Base-by-base conservation (phyloP, 2,113 vertebrate species). In the Scortum barcoo region DNA sequence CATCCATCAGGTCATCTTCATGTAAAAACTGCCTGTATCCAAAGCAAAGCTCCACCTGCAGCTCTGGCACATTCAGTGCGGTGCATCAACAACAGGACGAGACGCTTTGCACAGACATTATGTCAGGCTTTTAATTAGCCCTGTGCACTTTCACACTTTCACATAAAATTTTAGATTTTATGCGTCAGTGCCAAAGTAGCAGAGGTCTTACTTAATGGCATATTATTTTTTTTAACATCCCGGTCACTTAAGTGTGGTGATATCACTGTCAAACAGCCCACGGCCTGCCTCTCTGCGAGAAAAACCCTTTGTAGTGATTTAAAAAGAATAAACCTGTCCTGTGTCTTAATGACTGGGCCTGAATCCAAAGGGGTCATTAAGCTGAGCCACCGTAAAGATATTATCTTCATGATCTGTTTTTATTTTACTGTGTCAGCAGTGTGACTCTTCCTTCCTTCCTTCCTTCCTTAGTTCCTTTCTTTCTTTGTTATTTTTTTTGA, bases 91-190 rank as follows among this genome's bases (percentile, higher is more conserved):
- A 75, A 66, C 78, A 44, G 8, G 30, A 57, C 24, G 12, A 58
- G 54, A 54, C 1, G 16, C 54, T 76, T 68, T 33, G 54, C 63
- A 54, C 38, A 78, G 78, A 83, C 80, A 67, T 51, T 61, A 61
- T 72, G 70, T 75, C 84, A 54, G 46, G 48, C 22, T 74, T 82
- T 85, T 42, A 74, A 87, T 76, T 60, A 53, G 36, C 78, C 57
- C 50, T 9, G 22, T 84, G 86, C 62, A 70, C 62, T 63, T 77
- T 79, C 11, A 79, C 70, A 54, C 22, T 65, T 56, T 38, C 7
- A 53, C 22, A 58, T 75, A 53, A 40, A n/a, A 62, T 30, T 22
- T 51, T 2, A 13, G 3, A 44, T 61, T 63, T 62, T 72, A 63
- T 72, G 68, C 54, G 46, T 54, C 14, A 3, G 40, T 54, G 63